Conservation (phyloP, 2,797 vertebrate genomes). For the Muscicapa striata region DNA sequence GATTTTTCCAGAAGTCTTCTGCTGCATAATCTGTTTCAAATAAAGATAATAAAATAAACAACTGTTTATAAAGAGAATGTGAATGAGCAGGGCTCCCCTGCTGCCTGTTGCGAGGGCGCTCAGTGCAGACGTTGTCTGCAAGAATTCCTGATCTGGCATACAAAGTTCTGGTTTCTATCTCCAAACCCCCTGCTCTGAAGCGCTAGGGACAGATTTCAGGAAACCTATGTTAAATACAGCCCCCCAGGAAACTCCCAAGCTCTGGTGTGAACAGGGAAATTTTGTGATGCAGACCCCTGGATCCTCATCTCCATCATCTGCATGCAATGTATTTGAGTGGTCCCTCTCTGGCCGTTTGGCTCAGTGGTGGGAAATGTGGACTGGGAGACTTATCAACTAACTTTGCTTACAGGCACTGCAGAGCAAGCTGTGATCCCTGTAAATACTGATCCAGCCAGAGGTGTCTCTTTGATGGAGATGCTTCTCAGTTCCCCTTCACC, state of each 20-base stretch:
- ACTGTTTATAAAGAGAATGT: conserved; percentile 73
- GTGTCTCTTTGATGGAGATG: background rate
- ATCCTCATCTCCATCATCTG: background rate
- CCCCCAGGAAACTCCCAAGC: background rate
- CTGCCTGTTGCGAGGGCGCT: conserved; percentile 26
- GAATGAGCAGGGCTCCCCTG: conserved; percentile 45
- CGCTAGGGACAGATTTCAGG: conserved; percentile 29
- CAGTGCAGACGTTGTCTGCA: conserved; percentile 38
- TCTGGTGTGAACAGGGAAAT: background rate
- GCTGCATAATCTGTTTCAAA: conserved; percentile 73
- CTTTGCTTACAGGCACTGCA: background rate
- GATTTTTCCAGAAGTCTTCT: conserved; percentile 73
- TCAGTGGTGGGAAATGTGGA: background rate
- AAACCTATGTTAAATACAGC: conserved; percentile 14
- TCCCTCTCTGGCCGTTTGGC: background rate
- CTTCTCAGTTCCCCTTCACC: background rate
- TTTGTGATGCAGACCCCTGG: background rate
- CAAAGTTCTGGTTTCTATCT: conserved; percentile 61
- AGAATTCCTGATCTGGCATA: conserved; percentile 61
- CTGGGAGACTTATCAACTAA: background rate
- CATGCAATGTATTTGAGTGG: background rate
- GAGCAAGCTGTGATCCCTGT: background rate
- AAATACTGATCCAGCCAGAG: background rate
- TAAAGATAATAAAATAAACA: conserved; percentile 77
- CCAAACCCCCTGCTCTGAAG: conserved; percentile 33